phyloP scores from a whole-genome alignment of 2,888 invertebrate species.

The Orthosia gothica region DNA sequence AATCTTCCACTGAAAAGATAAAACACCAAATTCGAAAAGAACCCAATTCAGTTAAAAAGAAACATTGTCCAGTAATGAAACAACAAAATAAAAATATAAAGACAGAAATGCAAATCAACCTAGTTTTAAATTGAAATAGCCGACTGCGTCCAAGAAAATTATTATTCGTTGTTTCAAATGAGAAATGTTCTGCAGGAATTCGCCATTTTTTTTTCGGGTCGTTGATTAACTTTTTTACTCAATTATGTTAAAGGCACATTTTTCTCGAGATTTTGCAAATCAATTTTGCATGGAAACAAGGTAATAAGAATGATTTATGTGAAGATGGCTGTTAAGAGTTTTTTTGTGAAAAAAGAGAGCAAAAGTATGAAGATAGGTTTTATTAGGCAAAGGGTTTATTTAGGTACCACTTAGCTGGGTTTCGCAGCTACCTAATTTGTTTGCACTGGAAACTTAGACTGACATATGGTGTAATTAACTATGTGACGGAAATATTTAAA shows the following conservation, averaged over 20 bases:
- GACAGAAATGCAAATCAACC: conserved; percentile 74
- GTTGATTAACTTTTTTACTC: conserved; percentile 67
- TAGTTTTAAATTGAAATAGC: conserved; percentile 75
- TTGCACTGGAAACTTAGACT: too few relatives aligned
- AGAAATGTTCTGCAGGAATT: conserved; percentile 59
- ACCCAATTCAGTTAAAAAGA: conserved; percentile 35
- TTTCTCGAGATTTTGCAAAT: conserved; percentile 48
- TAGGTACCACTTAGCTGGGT: too few relatives aligned
- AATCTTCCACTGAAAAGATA: not conserved
- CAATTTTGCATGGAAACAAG: conserved; percentile 49
- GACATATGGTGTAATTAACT: too few relatives aligned
- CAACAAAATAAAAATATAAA: conserved; percentile 64
- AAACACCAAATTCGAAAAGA: conserved; percentile 35
- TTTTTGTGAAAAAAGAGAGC: not conserved
- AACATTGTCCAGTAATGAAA: conserved; percentile 57
- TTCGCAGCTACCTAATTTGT: too few relatives aligned
- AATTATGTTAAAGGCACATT: conserved; percentile 59
- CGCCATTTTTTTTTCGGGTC: conserved; percentile 65
- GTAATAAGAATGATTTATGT: conserved; percentile 22
- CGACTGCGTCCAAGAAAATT: conserved; percentile 66
- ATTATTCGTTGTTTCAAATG: conserved; percentile 69
- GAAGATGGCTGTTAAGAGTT: conserved; percentile 6
- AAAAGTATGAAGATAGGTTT: not conserved
- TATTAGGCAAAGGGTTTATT: too few relatives aligned
- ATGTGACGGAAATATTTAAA: not conserved